These are phyloP conservation scores for Oncorhynchus clarkii DNA, from an alignment of 2,113 vertebrate genomes.

Conservation along the genomic window DNA sequence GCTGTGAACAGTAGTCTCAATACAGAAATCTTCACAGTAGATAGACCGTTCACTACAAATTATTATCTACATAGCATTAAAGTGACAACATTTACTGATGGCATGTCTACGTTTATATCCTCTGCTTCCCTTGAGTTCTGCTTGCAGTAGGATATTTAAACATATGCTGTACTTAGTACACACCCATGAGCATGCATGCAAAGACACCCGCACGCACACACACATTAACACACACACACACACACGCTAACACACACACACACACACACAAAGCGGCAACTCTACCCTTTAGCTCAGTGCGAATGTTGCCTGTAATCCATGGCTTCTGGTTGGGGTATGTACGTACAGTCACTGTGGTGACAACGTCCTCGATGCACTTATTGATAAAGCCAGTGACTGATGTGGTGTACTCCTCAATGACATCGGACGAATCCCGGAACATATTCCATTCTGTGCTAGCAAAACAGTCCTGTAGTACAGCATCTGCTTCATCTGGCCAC, in stretches of 20 bases:
- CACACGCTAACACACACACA: constrained; percentile 9
- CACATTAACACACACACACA: constrained; percentile 10
- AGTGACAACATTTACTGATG: constrained; percentile 11
- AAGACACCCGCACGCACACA: background rate
- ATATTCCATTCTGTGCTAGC: no score
- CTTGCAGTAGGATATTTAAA: background rate
- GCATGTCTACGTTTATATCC: background rate
- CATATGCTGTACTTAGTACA: background rate
- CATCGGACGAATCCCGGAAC: no score
- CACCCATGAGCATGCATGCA: background rate
- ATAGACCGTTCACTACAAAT: constrained; percentile 20
- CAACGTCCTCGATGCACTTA: no score
- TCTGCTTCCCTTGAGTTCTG: no score
- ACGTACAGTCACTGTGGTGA: no score
- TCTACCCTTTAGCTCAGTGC: no score
- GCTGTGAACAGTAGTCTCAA: constrained; percentile 14
- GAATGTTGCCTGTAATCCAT: no score
- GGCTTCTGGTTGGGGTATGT: no score
- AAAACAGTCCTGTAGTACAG: no score
- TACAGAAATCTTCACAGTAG: constrained; percentile 24
- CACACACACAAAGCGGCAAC: background rate
- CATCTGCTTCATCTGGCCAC: no score
- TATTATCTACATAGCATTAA: constrained; percentile 2
- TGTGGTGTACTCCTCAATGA: no score
- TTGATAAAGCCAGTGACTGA: no score